phyloP scores from a whole-genome alignment of 2,888 invertebrate genomes.

The Drosophila nr. perissopoda region DNA sequence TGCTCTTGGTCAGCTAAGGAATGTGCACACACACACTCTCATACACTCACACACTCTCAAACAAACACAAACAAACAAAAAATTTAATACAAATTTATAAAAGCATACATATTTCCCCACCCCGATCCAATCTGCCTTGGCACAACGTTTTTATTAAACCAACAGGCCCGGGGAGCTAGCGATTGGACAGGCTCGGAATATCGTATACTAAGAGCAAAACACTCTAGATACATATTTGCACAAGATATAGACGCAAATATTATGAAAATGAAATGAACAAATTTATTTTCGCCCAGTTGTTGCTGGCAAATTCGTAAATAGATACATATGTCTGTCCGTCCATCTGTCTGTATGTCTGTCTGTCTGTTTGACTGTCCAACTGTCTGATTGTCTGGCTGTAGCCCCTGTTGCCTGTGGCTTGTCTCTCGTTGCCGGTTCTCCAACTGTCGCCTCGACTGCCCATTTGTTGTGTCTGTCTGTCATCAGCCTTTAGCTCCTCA shows the following conservation, averaged over 20 bases:
- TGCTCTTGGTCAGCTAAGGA: conserved; percentile 31
- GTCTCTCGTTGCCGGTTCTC: conserved; percentile 31
- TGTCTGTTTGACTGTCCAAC: conserved; percentile 1
- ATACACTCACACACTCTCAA: neutral
- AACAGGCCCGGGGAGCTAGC: conserved; percentile 30
- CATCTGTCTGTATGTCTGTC: neutral
- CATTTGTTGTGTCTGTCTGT: conserved; percentile 5
- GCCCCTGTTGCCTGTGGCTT: conserved; percentile 20
- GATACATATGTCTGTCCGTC: neutral
- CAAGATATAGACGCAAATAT: conserved; percentile 61
- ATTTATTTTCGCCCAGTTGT: conserved; percentile 42
- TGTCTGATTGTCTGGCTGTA: conserved; percentile 11
- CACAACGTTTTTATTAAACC: conserved; percentile 54
- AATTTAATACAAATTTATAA: conserved; percentile 37
- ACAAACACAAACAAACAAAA: neutral
- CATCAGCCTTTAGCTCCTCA: conserved; percentile 3
- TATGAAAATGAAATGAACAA: conserved; percentile 62
- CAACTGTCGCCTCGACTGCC: conserved; percentile 2
- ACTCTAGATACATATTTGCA: conserved; percentile 53
- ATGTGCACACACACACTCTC: conserved; percentile 30
- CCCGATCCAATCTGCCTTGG: neutral
- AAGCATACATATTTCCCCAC: conserved; percentile 11
- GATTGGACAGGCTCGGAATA: conserved; percentile 46
- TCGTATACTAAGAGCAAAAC: conserved; percentile 27
- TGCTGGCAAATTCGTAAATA: conserved; percentile 52